Base-by-base conservation (phyloP, 2,113 vertebrate genomes). In the Potamarius usumacintae region DNA sequence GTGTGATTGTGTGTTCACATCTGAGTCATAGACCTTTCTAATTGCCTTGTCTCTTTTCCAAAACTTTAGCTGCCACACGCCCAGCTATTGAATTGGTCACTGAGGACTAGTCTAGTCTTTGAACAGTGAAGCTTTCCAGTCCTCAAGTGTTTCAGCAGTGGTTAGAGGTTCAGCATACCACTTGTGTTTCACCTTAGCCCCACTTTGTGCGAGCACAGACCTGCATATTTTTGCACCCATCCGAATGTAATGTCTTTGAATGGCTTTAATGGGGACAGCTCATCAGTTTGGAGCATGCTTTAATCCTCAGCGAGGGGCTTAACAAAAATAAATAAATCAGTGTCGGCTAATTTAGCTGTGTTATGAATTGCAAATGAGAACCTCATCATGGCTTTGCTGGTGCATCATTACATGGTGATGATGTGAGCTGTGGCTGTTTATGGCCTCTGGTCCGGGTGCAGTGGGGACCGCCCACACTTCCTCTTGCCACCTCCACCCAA, bases 361-460 rank as follows among this genome's bases (percentile, higher is more conserved):
- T 83, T 89, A 77, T 89, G 86, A 82, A 89, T 91, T 78, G 89
- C 78, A 89, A 88, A 91, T 90, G 82, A 92, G 71, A 60, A 88
- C 62, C 83, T 85, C 52, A 85, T 83, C 69, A 52, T 88, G 76
- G 84, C 82, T 67, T 87, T 55, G 17, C 82, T 82, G 71, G 88
- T 86, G 89, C 82, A 84, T 87, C 63, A 83, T 89, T 87, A 89
- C 62, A 86, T 79, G 83, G 84, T 89, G 84, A 88, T 88, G 90
- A 90, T 81, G 83, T 62, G 82, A 76, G 71, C 76, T 57, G 79
- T 72, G 85, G 88, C 87, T 90, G 88, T 85, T 83, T 87, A 87
- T 87, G 89, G 77, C 86, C 85, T 87, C 82, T 88, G 57, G 82
- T 87, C 83, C 57, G 71, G 84, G 86, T 65, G 63, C 67, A 85